A percentile compares a stretch with the other conserved stretches of the same genome.
Evolutionary conservation across 2,888 invertebrate species (phyloP).

Genomic region (Notocelia uddmanniana): DNA sequence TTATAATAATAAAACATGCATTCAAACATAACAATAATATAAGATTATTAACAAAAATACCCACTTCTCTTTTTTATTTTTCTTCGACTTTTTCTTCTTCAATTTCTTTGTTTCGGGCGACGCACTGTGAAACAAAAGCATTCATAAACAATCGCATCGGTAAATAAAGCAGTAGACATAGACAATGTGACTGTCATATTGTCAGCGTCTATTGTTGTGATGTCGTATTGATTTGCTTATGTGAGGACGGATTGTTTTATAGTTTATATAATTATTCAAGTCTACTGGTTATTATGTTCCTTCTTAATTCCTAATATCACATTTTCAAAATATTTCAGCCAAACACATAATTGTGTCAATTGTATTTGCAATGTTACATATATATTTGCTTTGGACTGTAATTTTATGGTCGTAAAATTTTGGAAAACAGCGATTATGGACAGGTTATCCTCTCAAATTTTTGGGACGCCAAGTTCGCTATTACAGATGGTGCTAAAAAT

Average conservation of each 20-base stretch:
- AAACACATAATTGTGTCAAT: too few species aligned
- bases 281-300: neutral
- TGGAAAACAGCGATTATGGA: too few species aligned
- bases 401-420: too few species aligned
- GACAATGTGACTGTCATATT: conserved; percentile 6
- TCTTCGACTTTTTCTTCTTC: conserved; percentile 93
- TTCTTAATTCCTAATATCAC: neutral
- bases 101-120: conserved; percentile 90
- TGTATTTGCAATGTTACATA: too few species aligned
- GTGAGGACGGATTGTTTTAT: conserved; percentile 6
- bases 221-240: conserved; percentile 11
- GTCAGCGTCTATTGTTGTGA: conserved; percentile 9
- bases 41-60: conserved; percentile 58
- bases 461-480: too few species aligned
- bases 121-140: conserved; percentile 77
- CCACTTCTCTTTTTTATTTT: conserved; percentile 91
- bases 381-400: too few species aligned
- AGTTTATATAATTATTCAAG: conserved; percentile 1
- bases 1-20: conserved; percentile 53
- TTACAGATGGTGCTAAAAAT: too few species aligned
- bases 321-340: neutral
- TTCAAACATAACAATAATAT: conserved; percentile 46
- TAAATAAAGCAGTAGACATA: neutral
- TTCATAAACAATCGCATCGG: conserved; percentile 8
- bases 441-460: too few species aligned